Conservation (phyloP, 2,797 vertebrate species). For the Antrozous pallidus region DNA sequence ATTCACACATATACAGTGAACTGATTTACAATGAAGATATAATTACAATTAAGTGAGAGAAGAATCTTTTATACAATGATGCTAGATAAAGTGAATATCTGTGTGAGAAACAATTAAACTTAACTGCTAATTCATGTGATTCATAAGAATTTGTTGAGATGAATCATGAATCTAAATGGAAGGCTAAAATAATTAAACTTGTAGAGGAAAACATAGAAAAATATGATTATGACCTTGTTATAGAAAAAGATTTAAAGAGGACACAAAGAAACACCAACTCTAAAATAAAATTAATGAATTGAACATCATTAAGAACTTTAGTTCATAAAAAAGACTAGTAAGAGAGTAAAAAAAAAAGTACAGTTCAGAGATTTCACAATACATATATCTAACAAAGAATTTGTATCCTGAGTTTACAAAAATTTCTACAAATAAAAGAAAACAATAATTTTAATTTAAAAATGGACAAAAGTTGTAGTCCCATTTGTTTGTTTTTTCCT, state of each 20-base stretch:
- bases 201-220: not conserved
- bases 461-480: not conserved
- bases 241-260: not conserved
- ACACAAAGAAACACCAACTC: not conserved
- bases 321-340: not conserved
- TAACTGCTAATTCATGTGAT: not conserved
- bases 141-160: not conserved
- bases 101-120: conserved; percentile 5
- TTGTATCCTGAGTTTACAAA: not conserved
- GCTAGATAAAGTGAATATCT: not conserved
- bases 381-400: not conserved
- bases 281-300: not conserved
- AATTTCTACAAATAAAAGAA: not conserved
- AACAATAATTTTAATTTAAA: not conserved
- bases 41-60: not conserved
- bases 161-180: not conserved
- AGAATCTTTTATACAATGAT: not conserved
- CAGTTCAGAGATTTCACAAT: not conserved
- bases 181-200: not conserved
- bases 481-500: too few relatives aligned
- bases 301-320: not conserved
- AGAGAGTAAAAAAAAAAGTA: not conserved
- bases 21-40: not conserved
- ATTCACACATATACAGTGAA: not conserved
- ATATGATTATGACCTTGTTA: not conserved